Evolutionary conservation across 2,113 vertebrate genomes (phyloP).

Genomic region (Cheilinus undulatus): DNA sequence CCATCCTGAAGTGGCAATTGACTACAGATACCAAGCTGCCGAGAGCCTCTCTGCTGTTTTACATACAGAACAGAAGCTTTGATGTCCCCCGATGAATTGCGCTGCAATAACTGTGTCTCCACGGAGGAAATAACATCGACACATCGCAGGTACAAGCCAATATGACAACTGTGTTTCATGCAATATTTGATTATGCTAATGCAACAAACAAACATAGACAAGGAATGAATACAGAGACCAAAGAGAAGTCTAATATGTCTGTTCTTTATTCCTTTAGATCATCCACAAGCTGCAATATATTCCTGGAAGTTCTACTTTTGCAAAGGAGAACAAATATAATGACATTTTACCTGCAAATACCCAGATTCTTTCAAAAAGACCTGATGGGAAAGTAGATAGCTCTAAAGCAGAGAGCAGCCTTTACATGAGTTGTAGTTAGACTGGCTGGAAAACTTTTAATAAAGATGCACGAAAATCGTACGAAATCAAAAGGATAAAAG

Average conservation of each 20-base stretch:
- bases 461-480: background rate
- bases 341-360: slow-evolving; percentile 12
- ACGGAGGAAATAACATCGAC: slow-evolving; percentile 62
- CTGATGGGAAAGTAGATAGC: slow-evolving; percentile 15
- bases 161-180: slow-evolving; percentile 44
- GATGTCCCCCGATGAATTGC: slow-evolving; percentile 63
- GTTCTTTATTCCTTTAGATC: slow-evolving; percentile 25
- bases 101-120: slow-evolving; percentile 54
- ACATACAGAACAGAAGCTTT: slow-evolving; percentile 66
- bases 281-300: slow-evolving; percentile 9
- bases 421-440: slow-evolving; percentile 16
- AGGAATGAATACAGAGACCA: slow-evolving; percentile 36
- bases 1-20: slow-evolving; percentile 65
- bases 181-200: slow-evolving; percentile 69
- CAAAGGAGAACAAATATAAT: slow-evolving; percentile 17
- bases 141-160: slow-evolving; percentile 60
- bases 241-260: slow-evolving; percentile 44
- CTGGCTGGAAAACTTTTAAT: background rate
- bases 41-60: slow-evolving; percentile 67
- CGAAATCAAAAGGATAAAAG: too few species aligned
- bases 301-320: slow-evolving; percentile 15
- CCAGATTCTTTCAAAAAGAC: slow-evolving; percentile 11
- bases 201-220: slow-evolving; percentile 41
- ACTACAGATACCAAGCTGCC: slow-evolving; percentile 50
- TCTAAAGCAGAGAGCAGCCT: background rate